Evolutionary conservation across 2,888 invertebrate species (phyloP).

Genomic region (Apamea crenata): DNA sequence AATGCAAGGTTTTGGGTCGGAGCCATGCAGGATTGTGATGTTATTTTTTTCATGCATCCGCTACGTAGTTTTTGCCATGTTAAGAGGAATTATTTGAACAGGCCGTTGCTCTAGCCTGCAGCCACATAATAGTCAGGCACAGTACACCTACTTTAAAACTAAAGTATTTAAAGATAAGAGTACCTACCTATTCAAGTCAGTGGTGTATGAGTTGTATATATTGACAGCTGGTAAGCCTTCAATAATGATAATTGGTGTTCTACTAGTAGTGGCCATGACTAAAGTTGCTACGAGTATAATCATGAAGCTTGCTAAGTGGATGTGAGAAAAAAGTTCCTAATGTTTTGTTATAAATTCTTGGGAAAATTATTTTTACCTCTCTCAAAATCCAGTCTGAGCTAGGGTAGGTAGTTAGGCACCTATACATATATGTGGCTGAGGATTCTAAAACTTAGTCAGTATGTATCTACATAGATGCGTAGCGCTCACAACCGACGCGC

Average conservation of each 20-base stretch:
- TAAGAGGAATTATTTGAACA: slow-evolving; percentile 54
- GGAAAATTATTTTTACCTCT: neutral
- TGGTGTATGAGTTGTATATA: too few species aligned
- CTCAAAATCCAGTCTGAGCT: neutral
- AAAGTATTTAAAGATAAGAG: neutral
- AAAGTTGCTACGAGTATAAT: neutral
- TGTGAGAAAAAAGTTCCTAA: neutral
- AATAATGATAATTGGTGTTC: neutral
- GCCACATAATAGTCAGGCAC: neutral
- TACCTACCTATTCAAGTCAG: neutral
- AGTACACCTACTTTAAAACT: slow-evolving; percentile 9
- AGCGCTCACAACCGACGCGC: neutral
- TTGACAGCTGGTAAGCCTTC: neutral
- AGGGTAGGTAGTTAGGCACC: too few species aligned
- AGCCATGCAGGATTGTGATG: slow-evolving; percentile 17
- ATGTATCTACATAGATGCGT: neutral
- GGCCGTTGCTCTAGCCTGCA: slow-evolving; percentile 21
- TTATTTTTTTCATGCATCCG: slow-evolving; percentile 34
- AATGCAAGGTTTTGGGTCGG: slow-evolving; percentile 34
- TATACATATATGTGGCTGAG: neutral
- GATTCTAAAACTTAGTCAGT: neutral
- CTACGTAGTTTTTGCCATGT: slow-evolving; percentile 34
- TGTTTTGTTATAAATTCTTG: neutral
- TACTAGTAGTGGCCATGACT: neutral
- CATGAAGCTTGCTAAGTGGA: too few species aligned